Evolutionary conservation across 2,888 invertebrate species (phyloP).

Genomic region (Drosophila mettleri): DNA sequence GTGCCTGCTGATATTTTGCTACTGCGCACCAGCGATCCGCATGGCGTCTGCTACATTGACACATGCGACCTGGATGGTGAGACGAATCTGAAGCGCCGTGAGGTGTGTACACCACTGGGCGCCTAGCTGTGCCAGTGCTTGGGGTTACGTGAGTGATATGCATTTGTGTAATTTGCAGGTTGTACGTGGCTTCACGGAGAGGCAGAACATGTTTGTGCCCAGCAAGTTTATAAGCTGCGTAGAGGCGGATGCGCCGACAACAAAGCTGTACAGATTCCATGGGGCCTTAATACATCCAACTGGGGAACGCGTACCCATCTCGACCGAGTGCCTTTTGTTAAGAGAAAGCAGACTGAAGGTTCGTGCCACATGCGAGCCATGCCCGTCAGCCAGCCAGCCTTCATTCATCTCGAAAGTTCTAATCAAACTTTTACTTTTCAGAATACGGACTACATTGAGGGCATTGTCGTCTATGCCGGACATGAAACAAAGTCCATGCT

Average conservation of each 20-base stretch:
- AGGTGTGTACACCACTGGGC: slow-evolving; percentile 86
- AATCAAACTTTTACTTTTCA: slow-evolving; percentile 5
- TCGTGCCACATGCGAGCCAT: background rate
- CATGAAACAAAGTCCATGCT: slow-evolving; percentile 99
- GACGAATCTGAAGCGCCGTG: slow-evolving; percentile 96
- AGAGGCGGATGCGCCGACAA: slow-evolving; percentile 97
- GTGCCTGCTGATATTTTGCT: slow-evolving; percentile 98
- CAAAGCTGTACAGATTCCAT: slow-evolving; percentile 97
- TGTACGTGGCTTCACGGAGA: slow-evolving; percentile 84
- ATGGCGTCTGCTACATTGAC: slow-evolving; percentile 96
- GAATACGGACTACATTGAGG: slow-evolving; percentile 98
- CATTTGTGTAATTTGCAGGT: slow-evolving; percentile 68
- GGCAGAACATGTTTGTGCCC: slow-evolving; percentile 91
- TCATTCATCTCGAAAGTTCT: background rate
- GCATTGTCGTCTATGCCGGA: slow-evolving; percentile 98
- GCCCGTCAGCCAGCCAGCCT: too few species aligned
- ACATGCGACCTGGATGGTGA: slow-evolving; percentile 99
- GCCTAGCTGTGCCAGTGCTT: background rate
- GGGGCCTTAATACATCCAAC: slow-evolving; percentile 94
- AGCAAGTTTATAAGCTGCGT: slow-evolving; percentile 92
- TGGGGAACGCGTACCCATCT: slow-evolving; percentile 92
- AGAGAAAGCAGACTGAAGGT: slow-evolving; percentile 94
- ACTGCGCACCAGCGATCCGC: slow-evolving; percentile 93
- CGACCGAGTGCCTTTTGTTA: slow-evolving; percentile 95
- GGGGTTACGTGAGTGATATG: slow-evolving; percentile 3